A percentile compares a stretch with the other conserved stretches of the same genome.
These are phyloP conservation scores for Subacronicta megacephala DNA, from an alignment of 2,888 invertebrate species.

Conservation along the genomic window DNA sequence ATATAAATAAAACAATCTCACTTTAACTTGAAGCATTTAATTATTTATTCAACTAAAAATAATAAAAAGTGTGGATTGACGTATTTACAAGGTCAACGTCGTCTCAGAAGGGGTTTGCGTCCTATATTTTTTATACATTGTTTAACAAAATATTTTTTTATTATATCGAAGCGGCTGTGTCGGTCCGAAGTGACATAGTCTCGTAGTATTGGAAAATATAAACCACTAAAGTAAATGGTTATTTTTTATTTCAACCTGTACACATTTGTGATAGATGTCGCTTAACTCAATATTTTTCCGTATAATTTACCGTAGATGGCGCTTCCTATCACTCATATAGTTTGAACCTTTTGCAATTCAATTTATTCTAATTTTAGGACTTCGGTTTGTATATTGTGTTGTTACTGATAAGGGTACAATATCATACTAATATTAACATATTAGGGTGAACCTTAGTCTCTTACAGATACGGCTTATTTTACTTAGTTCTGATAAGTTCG, in stretches of 20 bases:
- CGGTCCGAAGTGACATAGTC: conserved; percentile 26
- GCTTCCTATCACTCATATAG: conserved; percentile 13
- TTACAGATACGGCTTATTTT: conserved; percentile 11
- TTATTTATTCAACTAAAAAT: conserved; percentile 55
- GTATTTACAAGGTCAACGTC: conserved; percentile 40
- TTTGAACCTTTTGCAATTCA: not conserved
- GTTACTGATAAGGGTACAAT: conserved; percentile 5
- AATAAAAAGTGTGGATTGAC: conserved; percentile 43
- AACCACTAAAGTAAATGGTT: conserved; percentile 33
- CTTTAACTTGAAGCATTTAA: conserved; percentile 71
- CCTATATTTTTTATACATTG: conserved; percentile 58
- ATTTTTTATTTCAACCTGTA: conserved; percentile 47
- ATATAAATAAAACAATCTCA: conserved; percentile 86
- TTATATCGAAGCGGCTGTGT: conserved; percentile 36
- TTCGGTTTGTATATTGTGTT: not conserved
- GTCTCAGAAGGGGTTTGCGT: conserved; percentile 37
- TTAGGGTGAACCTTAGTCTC: conserved; percentile 15
- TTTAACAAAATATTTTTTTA: conserved; percentile 45
- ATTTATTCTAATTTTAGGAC: conserved; percentile 2
- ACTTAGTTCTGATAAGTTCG: conserved; percentile 14
- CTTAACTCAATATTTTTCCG: conserved; percentile 15
- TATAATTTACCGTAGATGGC: conserved; percentile 34
- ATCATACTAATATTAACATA: not conserved
- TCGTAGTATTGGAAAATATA: conserved; percentile 45
- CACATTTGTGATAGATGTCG: conserved; percentile 34